Conservation (phyloP, 2,113 vertebrate genomes). For the Toxostoma redivivum region DNA sequence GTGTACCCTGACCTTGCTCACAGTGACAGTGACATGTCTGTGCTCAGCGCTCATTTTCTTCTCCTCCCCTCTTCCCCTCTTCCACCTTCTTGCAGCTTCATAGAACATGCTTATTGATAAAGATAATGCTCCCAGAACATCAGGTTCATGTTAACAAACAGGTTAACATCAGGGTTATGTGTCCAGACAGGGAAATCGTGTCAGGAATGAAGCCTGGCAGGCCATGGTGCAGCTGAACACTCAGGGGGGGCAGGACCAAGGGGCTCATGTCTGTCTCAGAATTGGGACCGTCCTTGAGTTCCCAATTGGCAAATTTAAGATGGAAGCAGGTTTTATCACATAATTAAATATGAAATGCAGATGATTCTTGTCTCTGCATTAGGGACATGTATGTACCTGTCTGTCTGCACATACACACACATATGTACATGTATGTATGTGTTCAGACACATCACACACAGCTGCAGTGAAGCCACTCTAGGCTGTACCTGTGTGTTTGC, state of each 20-base stretch:
- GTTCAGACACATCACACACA: not conserved
- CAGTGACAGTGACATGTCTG: not conserved
- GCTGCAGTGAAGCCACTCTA: not conserved
- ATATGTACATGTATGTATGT: rapidly evolving
- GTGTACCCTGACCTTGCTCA: not conserved
- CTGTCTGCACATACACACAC: not conserved
- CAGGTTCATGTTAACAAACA: not conserved
- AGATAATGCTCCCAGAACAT: not conserved
- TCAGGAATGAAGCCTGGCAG: not conserved
- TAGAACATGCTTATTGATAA: not conserved
- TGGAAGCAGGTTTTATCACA: not conserved
- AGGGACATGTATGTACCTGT: not conserved
- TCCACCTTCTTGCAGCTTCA: not conserved
- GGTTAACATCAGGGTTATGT: no score
- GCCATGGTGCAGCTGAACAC: not conserved
- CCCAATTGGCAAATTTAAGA: not conserved
- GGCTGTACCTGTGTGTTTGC: not conserved
- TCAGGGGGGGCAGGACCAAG: not conserved
- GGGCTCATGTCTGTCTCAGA: rapidly evolving
- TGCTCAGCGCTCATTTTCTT: not conserved
- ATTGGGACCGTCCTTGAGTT: not conserved
- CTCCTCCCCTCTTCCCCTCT: not conserved
- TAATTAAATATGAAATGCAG: not conserved
- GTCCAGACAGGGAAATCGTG: not conserved
- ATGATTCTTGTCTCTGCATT: not conserved